These are phyloP conservation scores for Pseudopodoces humilis DNA, from an alignment of 2,113 vertebrate genomes.

Conservation along the genomic window DNA sequence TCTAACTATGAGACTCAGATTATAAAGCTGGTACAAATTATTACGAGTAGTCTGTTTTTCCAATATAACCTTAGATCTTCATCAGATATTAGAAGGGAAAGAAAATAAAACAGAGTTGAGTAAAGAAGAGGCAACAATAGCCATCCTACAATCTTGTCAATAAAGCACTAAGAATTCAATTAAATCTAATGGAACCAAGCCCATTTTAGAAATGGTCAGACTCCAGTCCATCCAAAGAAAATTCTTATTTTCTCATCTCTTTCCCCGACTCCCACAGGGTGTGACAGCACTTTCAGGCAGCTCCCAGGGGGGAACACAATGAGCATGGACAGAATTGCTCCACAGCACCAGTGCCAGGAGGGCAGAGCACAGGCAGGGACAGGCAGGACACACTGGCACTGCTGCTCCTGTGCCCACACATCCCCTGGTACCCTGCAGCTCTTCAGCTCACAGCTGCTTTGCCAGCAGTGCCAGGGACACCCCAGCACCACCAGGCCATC, in stretches of 20 bases:
- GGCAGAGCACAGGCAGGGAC: neutral
- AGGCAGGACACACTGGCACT: neutral
- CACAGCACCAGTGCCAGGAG: neutral
- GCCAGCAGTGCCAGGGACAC: neutral
- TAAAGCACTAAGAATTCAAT: slow-evolving; percentile 21
- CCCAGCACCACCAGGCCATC: neutral
- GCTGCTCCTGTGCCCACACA: neutral
- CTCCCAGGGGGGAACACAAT: accelerated
- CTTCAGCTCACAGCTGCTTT: neutral
- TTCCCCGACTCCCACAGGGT: neutral
- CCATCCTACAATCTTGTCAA: neutral
- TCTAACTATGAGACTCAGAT: neutral
- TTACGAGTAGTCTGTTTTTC: neutral
- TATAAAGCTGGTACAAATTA: neutral
- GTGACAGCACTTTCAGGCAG: neutral
- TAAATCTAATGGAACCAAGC: slow-evolving; percentile 44
- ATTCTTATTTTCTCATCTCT: neutral
- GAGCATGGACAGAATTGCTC: neutral
- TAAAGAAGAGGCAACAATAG: neutral
- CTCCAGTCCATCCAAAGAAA: neutral
- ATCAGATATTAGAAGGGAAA: neutral
- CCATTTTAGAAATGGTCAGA: neutral
- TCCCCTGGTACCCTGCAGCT: neutral
- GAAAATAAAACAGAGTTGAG: neutral
- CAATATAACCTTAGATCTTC: slow-evolving; percentile 7